Base-by-base conservation (phyloP, 2,888 invertebrate genomes). In the Coenonympha arcania region DNA sequence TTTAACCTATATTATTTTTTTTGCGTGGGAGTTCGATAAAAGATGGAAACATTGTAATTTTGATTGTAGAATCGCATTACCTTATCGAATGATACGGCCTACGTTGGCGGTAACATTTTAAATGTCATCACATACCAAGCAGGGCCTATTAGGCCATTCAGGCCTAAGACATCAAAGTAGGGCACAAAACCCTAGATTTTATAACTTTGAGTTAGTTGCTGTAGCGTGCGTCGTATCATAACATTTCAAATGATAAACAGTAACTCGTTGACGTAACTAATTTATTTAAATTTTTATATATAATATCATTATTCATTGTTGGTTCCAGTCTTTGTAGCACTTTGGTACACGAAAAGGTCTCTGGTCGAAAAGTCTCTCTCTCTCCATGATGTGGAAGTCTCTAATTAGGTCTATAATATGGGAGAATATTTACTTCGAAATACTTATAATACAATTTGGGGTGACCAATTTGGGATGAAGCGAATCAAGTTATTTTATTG, bases 221-320 rank as follows among this genome's bases (percentile, higher is more conserved):
- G 11, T 39, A 15, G 22, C 24, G n/a, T 11, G 13, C 8, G 9
- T 6, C 20, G 6, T 36, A 13, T 9, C 4, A 34, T 42, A 42
- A 31, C 34, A 28, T 43, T 53, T 53, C 45, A 22, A 43, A 48
- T 43, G 47, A 37, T 46, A 37, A 50, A 42, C 36, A 47, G 18
- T 43, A 39, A 36, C 40, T 24, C 16, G 4, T 11, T 36, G 31
- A 8, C 28, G 31, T 15, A 50, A 40, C 44, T 22, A 40, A 19
- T 30, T 6, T 37, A 42, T 48, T 28, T 8, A 40, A 33, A 40
- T 40, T 48, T n/a, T n/a, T n/a, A n/a, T n/a, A n/a, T n/a, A n/a
- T n/a, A n/a, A n/a, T n/a, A n/a, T n/a, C n/a, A n/a, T n/a, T n/a
- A n/a, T n/a, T n/a, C n/a, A n/a, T n/a, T n/a, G n/a, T n/a, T n/a